Evolutionary conservation across 1,140 invertebrate species (phyloP), one percentile per base, ranked within the genome.

Genomic region (Aphis gossypii): DNA sequence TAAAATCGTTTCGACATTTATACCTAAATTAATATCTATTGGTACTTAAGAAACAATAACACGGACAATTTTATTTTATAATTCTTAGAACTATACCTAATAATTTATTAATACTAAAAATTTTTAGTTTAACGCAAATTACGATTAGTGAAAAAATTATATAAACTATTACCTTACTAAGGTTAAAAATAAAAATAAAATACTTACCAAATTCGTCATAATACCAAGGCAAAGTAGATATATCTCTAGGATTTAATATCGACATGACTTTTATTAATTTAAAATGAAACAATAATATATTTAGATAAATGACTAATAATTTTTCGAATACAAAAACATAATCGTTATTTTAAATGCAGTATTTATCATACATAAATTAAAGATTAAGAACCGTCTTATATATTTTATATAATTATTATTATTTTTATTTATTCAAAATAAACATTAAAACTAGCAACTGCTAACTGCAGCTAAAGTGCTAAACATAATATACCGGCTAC

Each of bases 161-260:
- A 18, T 60, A 30, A 0, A 60, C 25, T 1, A 25, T 60, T 30
- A 60, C 56, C 8, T 18, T 18, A 51, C 56, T 56, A 60, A 60
- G 25, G 56, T 60, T n/a, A n/a, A 76, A 76, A 76, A 35, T 76
- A 18, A 20, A n/a, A 76, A 76, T 68, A 76, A 76, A 86, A 54
- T 38, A 38, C n/a, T 54, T 54, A 89, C 87, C 35, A 54, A 54
- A 89, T 89, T 51, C 48, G 11, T 89, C 48, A 38, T 51, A 35
- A 88, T 89, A 89, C 87, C 87, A 89, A 54, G 48, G 48, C 21
- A 48, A 89, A 54, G 48, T 54, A 89, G 87, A 89, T 54, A n/a
- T 38, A 89, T 89, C 46, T 11, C 3, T 54, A 54, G 7, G 4
- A 89, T 89, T n/a, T 38, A 89, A 54, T 89, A 38, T 54, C 23